phyloP scores from a whole-genome alignment of 2,797 vertebrate genomes.

The Notolabrus celidotus region DNA sequence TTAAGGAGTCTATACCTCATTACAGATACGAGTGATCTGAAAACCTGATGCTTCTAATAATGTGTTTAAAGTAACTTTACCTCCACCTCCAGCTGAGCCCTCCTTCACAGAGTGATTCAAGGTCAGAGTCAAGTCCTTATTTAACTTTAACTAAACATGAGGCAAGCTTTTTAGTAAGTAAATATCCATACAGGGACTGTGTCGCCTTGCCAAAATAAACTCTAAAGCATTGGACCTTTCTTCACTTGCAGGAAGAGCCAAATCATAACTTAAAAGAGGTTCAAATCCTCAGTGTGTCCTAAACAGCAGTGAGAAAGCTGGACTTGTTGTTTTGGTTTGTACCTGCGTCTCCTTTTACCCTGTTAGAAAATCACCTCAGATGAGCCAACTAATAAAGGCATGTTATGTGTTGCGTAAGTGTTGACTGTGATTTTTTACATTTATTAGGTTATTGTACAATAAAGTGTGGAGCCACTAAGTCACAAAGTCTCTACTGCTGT shows the following conservation, averaged over 20 bases:
- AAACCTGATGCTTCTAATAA: conserved; percentile 25
- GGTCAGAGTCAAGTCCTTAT: conserved; percentile 19
- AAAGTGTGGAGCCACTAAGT: neutral
- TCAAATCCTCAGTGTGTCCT: conserved; percentile 26
- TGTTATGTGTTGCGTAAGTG: too few species aligned
- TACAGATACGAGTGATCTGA: conserved; percentile 28
- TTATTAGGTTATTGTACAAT: neutral
- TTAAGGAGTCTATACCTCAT: conserved; percentile 41
- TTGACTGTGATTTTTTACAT: neutral
- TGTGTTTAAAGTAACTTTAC: conserved; percentile 3
- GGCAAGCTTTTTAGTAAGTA: conserved; percentile 23
- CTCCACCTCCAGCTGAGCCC: conserved; percentile 8
- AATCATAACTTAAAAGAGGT: conserved; percentile 26
- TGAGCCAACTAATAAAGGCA: neutral
- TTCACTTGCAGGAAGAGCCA: conserved; percentile 13
- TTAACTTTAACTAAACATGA: conserved; percentile 30
- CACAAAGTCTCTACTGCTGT: neutral
- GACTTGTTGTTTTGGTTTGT: neutral
- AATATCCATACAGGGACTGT: conserved; percentile 37
- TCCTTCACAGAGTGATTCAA: conserved; percentile 7
- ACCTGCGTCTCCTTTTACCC: conserved; percentile 1
- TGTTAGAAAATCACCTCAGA: conserved; percentile 13
- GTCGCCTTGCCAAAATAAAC: conserved; percentile 41
- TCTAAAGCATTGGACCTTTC: conserved; percentile 20
- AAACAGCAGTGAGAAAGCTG: conserved; percentile 14